These are phyloP conservation scores for Aphelocoma coerulescens DNA, from an alignment of 2,113 vertebrate genomes.

Conservation along the genomic window DNA sequence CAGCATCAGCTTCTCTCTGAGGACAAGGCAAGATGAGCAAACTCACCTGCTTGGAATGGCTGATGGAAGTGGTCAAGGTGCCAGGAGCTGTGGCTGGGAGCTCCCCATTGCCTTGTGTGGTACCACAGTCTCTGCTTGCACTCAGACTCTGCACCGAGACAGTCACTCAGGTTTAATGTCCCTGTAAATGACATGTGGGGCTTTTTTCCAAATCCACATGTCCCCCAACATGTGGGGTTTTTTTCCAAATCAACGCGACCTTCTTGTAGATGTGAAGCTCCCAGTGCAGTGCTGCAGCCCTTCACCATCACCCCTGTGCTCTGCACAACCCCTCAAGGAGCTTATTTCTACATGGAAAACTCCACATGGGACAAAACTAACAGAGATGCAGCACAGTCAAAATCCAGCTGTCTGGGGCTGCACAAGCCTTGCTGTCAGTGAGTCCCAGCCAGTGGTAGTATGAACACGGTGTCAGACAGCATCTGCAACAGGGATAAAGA, in stretches of 20 bases:
- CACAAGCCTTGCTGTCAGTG: neutral
- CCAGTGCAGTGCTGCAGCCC: neutral
- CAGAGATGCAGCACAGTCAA: neutral
- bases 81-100: neutral
- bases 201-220: neutral
- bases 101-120: accelerated
- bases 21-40: neutral
- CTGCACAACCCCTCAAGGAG: neutral
- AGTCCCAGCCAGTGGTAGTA: neutral
- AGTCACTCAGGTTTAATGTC: neutral
- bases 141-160: neutral
- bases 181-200: accelerated
- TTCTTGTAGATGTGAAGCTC: neutral
- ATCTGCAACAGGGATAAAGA: neutral
- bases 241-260: accelerated
- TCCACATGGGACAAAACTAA: neutral
- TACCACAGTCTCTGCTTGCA: neutral
- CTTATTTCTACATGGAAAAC: neutral
- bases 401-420: neutral
- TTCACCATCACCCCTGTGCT: neutral
- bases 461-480: neutral
- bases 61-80: neutral
- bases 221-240: accelerated
- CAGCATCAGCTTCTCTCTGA: neutral
- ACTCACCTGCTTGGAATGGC: neutral